These are phyloP conservation scores for Peribatodes rhomboidaria DNA, from an alignment of 2,888 invertebrate species.

Conservation along the genomic window DNA sequence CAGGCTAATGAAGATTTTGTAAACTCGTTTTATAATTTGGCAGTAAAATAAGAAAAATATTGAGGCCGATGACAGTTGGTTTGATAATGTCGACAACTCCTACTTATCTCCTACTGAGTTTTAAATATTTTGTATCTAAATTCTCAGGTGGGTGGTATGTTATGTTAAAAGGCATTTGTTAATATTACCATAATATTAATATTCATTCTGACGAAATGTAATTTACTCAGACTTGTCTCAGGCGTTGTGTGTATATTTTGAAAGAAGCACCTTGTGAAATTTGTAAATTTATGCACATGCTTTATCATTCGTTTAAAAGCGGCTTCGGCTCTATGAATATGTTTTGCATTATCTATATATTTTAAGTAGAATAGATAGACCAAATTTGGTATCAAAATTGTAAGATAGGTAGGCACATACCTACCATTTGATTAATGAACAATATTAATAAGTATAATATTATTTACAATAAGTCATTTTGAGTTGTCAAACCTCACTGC, in stretches of 20 bases:
- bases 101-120: constrained; percentile 31
- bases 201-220: constrained; percentile 23
- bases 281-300: background rate
- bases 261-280: constrained; percentile 26
- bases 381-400: no score
- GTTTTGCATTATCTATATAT: no score
- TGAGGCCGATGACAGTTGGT: constrained; percentile 48
- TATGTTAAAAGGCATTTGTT: constrained; percentile 23
- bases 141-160: constrained; percentile 25
- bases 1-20: constrained; percentile 24
- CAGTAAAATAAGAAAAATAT: constrained; percentile 54
- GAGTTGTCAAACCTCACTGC: no score
- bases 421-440: no score
- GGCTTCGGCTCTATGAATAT: background rate
- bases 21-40: constrained; percentile 46
- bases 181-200: constrained; percentile 42
- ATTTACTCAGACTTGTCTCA: no score
- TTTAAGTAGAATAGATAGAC: no score
- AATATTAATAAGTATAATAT: no score
- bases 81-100: constrained; percentile 51
- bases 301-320: background rate
- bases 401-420: no score
- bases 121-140: constrained; percentile 20
- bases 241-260: constrained; percentile 27
- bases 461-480: no score